Evolutionary conservation across 2,888 invertebrate genomes (phyloP), one percentile per base, ranked within the genome.

Genomic region (Tenthredo mesomela): DNA sequence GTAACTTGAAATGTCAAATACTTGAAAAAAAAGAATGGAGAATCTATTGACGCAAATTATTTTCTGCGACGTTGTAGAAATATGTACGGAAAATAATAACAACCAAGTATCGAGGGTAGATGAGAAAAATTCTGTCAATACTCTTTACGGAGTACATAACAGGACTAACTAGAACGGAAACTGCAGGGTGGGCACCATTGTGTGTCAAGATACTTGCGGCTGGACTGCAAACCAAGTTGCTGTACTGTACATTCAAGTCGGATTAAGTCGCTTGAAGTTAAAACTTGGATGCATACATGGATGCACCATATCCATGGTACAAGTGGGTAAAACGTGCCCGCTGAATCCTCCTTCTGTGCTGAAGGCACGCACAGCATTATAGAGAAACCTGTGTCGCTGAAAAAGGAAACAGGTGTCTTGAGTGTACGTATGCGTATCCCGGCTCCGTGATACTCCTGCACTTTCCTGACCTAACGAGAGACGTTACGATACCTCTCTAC

Each of bases 111-210:
- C 18, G 67, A 33, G 18, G 33, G 33, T 15, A 18, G 50, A 37
- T 6, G 7, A 2, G n/a, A 15, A 77, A 29, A 77, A 54, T 47
- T 2, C 88, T 89, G 90, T 89, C 89, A 90, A 90, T 89, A 89
- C 89, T 87, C 88, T 87, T 89, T 88, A 89, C 89, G 86, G 87
- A 54, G 84, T 89, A n/a, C n/a, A 88, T 77, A 77, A 77, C 50
- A 54, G 50, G 77, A 77, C 89, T 90, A 90, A 90, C 90, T 90
- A 90, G 90, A 90, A 87, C 89, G 88, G 89, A 90, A 89, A 86
- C 90, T 87, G 90, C n/a, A n/a, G n/a, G 90, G 90, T 90, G 90
- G 90, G 88, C 90, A 86, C 86, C 88, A 90, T 90, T 90, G 90
- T 90, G 88, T 88, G 86, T 87, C 87, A 77, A 54, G 50, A 29